phyloP scores from a whole-genome alignment of 2,113 vertebrate species.

The Thunnus thynnus region DNA sequence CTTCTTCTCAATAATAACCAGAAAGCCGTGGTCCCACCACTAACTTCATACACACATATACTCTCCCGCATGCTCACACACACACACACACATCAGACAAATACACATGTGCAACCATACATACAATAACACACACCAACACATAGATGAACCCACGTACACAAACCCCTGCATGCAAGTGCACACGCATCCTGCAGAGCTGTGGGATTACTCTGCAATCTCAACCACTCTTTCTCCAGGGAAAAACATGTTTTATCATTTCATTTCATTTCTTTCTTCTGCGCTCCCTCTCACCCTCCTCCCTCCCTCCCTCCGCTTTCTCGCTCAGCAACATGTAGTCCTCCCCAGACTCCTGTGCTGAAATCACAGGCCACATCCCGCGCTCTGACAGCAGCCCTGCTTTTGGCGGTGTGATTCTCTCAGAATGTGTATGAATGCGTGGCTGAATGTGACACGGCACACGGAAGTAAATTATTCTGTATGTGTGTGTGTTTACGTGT shows the following conservation, averaged over 20 bases:
- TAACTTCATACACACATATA: slow-evolving; percentile 26
- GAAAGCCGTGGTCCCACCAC: slow-evolving; percentile 59
- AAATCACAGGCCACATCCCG: slow-evolving; percentile 79
- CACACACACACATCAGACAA: slow-evolving; percentile 33
- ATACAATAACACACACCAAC: slow-evolving; percentile 51
- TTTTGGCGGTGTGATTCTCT: slow-evolving; percentile 43
- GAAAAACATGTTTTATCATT: slow-evolving; percentile 84
- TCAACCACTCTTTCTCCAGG: slow-evolving; percentile 73
- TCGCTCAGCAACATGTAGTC: slow-evolving; percentile 81
- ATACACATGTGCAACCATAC: slow-evolving; percentile 34
- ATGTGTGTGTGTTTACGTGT: not conserved
- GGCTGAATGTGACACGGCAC: slow-evolving; percentile 17
- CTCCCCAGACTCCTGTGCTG: slow-evolving; percentile 76
- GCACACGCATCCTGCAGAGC: slow-evolving; percentile 69
- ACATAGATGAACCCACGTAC: slow-evolving; percentile 54
- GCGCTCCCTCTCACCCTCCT: slow-evolving; percentile 40
- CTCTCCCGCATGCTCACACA: not conserved
- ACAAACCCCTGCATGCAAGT: slow-evolving; percentile 56
- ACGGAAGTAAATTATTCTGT: not conserved
- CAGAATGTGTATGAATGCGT: slow-evolving; percentile 20
- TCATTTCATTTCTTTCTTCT: slow-evolving; percentile 80
- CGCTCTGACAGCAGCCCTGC: slow-evolving; percentile 64
- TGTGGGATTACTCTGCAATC: slow-evolving; percentile 84
- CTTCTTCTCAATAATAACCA: slow-evolving; percentile 69
- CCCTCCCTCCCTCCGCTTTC: slow-evolving; percentile 35